Conservation (phyloP, 53 echinoderm and acorn worm genomes). For the Henricia sp. region DNA sequence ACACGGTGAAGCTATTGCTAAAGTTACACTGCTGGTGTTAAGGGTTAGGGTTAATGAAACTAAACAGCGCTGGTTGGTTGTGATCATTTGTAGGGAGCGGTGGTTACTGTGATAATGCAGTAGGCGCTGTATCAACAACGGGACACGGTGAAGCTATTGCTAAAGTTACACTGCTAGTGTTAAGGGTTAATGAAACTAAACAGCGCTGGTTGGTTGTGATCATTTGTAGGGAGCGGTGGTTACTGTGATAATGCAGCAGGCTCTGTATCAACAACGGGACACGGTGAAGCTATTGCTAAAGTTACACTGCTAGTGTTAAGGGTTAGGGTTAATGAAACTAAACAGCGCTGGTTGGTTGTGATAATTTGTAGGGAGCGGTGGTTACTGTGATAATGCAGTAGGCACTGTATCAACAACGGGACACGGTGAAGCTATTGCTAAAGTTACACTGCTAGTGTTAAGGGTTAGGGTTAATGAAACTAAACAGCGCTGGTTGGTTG, state of each 20-base stretch:
- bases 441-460: not conserved
- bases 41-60: not conserved
- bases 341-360: not conserved
- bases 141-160: conserved; percentile 89
- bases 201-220: not conserved
- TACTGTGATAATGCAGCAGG: conserved; percentile 96
- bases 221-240: conserved; percentile 76
- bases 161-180: not conserved
- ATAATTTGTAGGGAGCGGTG: conserved; percentile 75
- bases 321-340: not conserved
- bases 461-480: not conserved
- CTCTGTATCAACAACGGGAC: conserved; percentile 90
- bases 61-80: not conserved
- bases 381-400: conserved; percentile 88
- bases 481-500: not conserved
- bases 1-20: conserved; percentile 85
- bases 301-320: not conserved
- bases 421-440: conserved; percentile 85
- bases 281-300: conserved; percentile 87
- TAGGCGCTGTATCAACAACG: conserved; percentile 91
- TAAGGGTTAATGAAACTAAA: not conserved
- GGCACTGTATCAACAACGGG: conserved; percentile 94
- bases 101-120: conserved; percentile 88
- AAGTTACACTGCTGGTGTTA: not conserved
- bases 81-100: conserved; percentile 72